Conservation (phyloP, 1,140 invertebrate genomes). For the Penaeus japonicus region DNA sequence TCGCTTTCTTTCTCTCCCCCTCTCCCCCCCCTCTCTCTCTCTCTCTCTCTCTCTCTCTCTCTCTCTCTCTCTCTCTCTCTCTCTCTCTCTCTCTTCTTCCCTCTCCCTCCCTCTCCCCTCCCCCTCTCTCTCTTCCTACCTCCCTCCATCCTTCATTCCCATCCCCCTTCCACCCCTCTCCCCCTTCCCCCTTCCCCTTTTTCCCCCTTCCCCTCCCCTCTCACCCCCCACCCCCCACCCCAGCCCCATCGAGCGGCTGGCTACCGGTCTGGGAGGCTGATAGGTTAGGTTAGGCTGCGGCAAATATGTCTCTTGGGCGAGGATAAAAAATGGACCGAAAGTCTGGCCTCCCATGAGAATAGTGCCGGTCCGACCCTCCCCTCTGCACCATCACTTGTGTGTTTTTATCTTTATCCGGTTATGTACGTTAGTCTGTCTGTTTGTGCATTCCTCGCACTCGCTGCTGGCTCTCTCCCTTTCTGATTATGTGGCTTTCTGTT, state of each 20-base stretch:
- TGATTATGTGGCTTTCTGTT: too few species aligned
- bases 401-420: too few species aligned
- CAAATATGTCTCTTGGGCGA: neutral
- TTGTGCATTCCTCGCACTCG: too few species aligned
- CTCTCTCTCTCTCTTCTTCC: neutral
- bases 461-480: too few species aligned
- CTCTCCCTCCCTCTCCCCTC: neutral
- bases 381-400: neutral
- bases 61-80: neutral
- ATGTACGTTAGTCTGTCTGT: too few species aligned
- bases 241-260: neutral
- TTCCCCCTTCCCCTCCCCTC: neutral
- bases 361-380: neutral
- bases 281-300: neutral
- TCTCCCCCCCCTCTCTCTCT: neutral
- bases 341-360: neutral
- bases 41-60: neutral
- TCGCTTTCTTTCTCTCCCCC: too few species aligned
- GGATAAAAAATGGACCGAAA: neutral
- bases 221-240: neutral
- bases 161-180: neutral
- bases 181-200: neutral
- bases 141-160: too few species aligned
- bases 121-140: neutral
- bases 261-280: neutral